A percentile compares a stretch with the other conserved stretches of the same genome.
phyloP scores from a whole-genome alignment of 2,888 invertebrate species.

The Drosophila percnosoma region DNA sequence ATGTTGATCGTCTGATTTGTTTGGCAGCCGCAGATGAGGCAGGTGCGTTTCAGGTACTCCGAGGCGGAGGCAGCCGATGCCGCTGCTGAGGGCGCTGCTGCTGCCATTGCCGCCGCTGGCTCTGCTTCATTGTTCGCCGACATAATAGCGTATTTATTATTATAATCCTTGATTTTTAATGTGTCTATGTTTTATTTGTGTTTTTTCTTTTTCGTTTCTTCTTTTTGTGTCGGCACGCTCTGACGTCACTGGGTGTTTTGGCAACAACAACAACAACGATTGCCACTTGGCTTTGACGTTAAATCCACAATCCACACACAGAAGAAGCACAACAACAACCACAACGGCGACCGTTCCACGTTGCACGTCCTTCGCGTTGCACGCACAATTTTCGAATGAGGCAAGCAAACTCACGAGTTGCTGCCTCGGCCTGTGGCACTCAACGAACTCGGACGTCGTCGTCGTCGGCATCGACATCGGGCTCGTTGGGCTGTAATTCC shows the following conservation, averaged over 20 bases:
- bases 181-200: background rate
- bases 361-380: slow-evolving; percentile 79
- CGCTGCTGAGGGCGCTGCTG: slow-evolving; percentile 37
- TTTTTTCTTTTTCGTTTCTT: background rate
- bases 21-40: slow-evolving; percentile 85
- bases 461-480: slow-evolving; percentile 9
- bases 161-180: background rate
- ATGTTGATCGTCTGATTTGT: slow-evolving; percentile 84
- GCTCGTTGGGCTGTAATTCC: slow-evolving; percentile 34
- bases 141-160: slow-evolving; percentile 38
- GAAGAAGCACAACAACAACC: slow-evolving; percentile 9
- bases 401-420: slow-evolving; percentile 28
- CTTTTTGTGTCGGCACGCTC: slow-evolving; percentile 15
- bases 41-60: slow-evolving; percentile 84
- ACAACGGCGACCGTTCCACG: slow-evolving; percentile 23
- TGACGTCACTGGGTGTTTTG: slow-evolving; percentile 46
- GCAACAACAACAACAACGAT: slow-evolving; percentile 9
- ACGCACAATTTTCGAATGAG: slow-evolving; percentile 81
- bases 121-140: slow-evolving; percentile 70
- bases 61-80: slow-evolving; percentile 35
- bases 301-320: background rate
- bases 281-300: background rate
- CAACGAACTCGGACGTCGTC: slow-evolving; percentile 2
- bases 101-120: slow-evolving; percentile 59
- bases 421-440: slow-evolving; percentile 30